A percentile compares a stretch with the other conserved stretches of the same genome.
Conservation (phyloP, 1,140 invertebrate genomes). For the Bombus confusus region DNA sequence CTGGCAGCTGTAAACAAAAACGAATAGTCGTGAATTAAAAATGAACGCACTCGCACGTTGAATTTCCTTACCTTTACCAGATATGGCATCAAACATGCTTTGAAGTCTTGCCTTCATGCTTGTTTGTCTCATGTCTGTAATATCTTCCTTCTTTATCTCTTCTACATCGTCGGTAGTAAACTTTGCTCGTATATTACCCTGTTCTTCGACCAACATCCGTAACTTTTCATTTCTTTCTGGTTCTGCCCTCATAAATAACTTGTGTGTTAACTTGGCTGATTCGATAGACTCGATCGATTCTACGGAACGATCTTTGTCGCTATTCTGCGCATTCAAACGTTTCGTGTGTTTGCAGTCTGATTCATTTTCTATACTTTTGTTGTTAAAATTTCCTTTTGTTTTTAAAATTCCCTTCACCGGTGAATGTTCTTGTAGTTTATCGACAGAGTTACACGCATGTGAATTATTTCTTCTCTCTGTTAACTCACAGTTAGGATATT, state of each 20-base stretch:
- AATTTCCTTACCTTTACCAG: conserved; percentile 77
- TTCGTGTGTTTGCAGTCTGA: no score
- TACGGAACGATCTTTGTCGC: neutral
- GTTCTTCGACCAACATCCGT: conserved; percentile 74
- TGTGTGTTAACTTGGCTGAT: conserved; percentile 72
- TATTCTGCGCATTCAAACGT: neutral
- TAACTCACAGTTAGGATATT: neutral
- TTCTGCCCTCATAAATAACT: conserved; percentile 79
- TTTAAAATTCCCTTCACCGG: conserved; percentile 58
- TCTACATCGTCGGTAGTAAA: conserved; percentile 75
- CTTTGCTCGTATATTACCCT: conserved; percentile 68
- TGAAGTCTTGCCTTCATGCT: conserved; percentile 79
- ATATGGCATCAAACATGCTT: conserved; percentile 81
- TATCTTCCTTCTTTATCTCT: conserved; percentile 79
- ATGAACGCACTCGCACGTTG: no score
- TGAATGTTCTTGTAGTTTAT: conserved; percentile 25
- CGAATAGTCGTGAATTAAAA: neutral
- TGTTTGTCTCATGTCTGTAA: conserved; percentile 78
- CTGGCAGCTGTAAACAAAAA: conserved; percentile 66
- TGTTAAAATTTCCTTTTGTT: neutral
- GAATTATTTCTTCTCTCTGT: conserved; percentile 3
- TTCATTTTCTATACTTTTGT: neutral
- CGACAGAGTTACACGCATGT: neutral
- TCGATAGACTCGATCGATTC: neutral
- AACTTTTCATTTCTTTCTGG: conserved; percentile 78